A percentile compares a stretch with the other conserved stretches of the same genome.
These are phyloP conservation scores for Phenacoccus solenopsis DNA, from an alignment of 1,140 invertebrate genomes.

Conservation along the genomic window DNA sequence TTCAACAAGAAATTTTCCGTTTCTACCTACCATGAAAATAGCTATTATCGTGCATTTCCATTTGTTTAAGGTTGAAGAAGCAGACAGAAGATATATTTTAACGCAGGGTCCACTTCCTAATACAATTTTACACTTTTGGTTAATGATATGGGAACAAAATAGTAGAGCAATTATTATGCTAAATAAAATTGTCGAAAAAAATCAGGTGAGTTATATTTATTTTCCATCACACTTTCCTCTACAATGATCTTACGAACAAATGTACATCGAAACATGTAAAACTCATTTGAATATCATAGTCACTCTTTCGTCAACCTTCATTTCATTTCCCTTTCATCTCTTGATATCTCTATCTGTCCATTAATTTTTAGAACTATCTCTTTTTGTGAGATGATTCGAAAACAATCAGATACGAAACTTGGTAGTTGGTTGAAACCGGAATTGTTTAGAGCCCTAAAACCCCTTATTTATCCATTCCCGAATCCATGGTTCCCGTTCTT, in stretches of 20 bases:
- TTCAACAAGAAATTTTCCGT: not conserved
- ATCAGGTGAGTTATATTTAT: constrained; percentile 44
- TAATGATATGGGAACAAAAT: constrained; percentile 95
- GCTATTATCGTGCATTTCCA: not conserved
- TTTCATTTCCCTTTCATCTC: no score
- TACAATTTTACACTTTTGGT: constrained; percentile 88
- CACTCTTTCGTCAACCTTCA: no score
- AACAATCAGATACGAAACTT: no score
- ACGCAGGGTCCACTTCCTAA: constrained; percentile 79
- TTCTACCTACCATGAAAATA: not conserved
- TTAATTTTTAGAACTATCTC: no score
- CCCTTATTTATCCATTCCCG: no score
- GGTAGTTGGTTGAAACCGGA: no score
- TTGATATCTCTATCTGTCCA: no score
- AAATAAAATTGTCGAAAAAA: constrained; percentile 88
- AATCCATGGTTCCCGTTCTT: no score
- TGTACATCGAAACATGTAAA: not conserved
- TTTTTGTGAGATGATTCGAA: no score
- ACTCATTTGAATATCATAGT: no score
- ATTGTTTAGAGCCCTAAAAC: no score
- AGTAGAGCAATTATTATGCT: constrained; percentile 85
- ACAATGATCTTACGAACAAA: not conserved
- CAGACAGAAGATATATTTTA: constrained; percentile 78
- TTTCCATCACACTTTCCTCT: no score
- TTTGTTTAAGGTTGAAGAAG: constrained; percentile 51